Evolutionary conservation across 2,888 invertebrate genomes (phyloP).

Genomic region (Pediacus dermestoides): DNA sequence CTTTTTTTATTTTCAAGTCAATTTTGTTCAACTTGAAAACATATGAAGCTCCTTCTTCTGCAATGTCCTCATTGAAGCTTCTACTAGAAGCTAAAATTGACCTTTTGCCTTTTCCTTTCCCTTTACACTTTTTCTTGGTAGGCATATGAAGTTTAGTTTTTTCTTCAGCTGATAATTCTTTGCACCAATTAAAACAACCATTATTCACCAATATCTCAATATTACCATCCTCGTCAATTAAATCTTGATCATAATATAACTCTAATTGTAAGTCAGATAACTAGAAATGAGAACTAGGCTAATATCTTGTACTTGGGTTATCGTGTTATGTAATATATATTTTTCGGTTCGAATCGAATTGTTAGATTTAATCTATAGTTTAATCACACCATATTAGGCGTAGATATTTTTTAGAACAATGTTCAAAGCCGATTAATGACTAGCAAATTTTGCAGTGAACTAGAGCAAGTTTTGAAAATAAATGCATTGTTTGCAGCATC

Average conservation of each 20-base stretch:
- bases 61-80: slow-evolving; percentile 27
- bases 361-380: too few relatives aligned
- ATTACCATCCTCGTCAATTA: slow-evolving; percentile 48
- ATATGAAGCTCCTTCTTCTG: slow-evolving; percentile 18
- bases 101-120: slow-evolving; percentile 53
- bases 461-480: too few relatives aligned
- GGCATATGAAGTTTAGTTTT: slow-evolving; percentile 34
- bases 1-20: slow-evolving; percentile 49
- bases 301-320: too few relatives aligned
- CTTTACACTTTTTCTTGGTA: slow-evolving; percentile 40
- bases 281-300: slow-evolving; percentile 47
- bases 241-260: slow-evolving; percentile 56
- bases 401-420: too few relatives aligned
- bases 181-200: slow-evolving; percentile 61
- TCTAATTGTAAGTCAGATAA: slow-evolving; percentile 61
- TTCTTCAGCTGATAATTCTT: slow-evolving; percentile 45
- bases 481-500: too few relatives aligned
- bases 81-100: slow-evolving; percentile 26
- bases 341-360: too few relatives aligned
- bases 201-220: slow-evolving; percentile 56
- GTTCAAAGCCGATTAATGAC: too few relatives aligned
- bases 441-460: too few relatives aligned
- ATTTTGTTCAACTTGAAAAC: slow-evolving; percentile 47
- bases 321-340: too few relatives aligned
- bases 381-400: too few relatives aligned